Conservation (phyloP, 2,113 vertebrate genomes). For the Galemys pyrenaicus region DNA sequence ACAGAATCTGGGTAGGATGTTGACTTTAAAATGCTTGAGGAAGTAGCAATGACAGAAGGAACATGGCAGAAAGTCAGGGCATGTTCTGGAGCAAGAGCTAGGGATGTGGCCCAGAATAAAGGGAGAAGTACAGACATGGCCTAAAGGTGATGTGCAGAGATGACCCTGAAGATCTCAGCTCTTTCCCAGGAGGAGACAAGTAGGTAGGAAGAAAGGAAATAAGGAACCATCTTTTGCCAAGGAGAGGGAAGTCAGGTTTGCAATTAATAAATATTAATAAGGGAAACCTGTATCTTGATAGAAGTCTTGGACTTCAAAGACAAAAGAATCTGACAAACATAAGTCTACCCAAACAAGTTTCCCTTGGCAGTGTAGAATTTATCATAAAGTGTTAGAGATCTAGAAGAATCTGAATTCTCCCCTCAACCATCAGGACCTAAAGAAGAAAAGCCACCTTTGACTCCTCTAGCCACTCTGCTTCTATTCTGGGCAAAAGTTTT, state of each 20-base stretch:
- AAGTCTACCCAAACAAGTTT: too few species aligned
- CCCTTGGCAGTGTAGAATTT: neutral
- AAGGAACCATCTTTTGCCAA: neutral
- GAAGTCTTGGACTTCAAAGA: neutral
- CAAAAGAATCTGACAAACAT: neutral
- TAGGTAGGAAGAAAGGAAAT: neutral
- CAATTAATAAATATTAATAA: neutral
- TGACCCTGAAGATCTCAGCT: neutral
- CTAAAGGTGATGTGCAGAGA: neutral
- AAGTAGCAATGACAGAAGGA: neutral
- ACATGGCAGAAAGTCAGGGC: neutral
- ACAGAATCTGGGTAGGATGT: accelerated
- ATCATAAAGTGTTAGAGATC: neutral
- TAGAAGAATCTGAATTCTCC: neutral
- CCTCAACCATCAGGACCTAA: neutral
- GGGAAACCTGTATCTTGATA: neutral
- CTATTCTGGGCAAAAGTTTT: neutral
- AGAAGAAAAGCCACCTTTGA: neutral
- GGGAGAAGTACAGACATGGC: too few species aligned
- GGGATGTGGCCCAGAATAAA: neutral
- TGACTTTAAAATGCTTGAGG: neutral
- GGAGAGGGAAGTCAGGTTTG: neutral
- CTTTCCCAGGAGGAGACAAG: neutral
- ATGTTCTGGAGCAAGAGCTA: neutral
- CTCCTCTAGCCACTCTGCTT: neutral